These are phyloP conservation scores for Caenorhabditis sp. DNA, from an alignment of 2,888 invertebrate species.

Conservation along the genomic window DNA sequence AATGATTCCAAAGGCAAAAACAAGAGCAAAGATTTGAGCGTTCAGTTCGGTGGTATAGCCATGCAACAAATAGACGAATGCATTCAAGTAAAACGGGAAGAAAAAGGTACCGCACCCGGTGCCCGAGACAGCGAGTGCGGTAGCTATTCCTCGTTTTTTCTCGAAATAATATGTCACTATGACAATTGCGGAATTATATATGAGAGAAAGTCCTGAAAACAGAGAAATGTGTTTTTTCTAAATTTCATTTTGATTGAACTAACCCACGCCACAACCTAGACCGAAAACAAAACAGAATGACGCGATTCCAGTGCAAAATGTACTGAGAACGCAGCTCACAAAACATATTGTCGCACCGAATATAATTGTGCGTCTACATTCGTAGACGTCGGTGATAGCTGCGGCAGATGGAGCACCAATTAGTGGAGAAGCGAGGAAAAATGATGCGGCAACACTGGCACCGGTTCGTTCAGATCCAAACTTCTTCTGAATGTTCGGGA, in stretches of 20 bases:
- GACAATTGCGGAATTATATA: conserved; percentile 86
- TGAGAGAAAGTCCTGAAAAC: conserved; percentile 46
- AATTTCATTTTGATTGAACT: neutral
- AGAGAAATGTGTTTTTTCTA: neutral
- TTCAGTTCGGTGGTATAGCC: neutral
- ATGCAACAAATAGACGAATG: conserved; percentile 12
- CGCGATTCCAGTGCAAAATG: conserved; percentile 81
- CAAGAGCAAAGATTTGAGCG: neutral
- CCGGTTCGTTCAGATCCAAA: conserved; percentile 85
- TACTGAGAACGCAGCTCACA: conserved; percentile 72
- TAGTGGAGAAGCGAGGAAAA: conserved; percentile 90
- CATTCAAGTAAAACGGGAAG: conserved; percentile 79
- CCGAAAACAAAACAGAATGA: conserved; percentile 77
- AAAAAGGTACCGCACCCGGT: conserved; percentile 82
- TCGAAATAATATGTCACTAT: conserved; percentile 90
- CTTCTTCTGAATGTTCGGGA: conserved; percentile 83
- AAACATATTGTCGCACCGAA: conserved; percentile 32
- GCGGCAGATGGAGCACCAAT: conserved; percentile 79
- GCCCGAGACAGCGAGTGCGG: conserved; percentile 75
- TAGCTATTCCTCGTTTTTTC: conserved; percentile 76
- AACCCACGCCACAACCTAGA: conserved; percentile 30
- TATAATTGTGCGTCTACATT: conserved; percentile 38
- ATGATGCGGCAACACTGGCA: conserved; percentile 87
- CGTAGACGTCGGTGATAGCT: conserved; percentile 41
- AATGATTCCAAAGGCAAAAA: conserved; percentile 76